A percentile compares a stretch with the other conserved stretches of the same genome.
Conservation (phyloP, 2,888 invertebrate genomes). For the Drosophila paranaensis region DNA sequence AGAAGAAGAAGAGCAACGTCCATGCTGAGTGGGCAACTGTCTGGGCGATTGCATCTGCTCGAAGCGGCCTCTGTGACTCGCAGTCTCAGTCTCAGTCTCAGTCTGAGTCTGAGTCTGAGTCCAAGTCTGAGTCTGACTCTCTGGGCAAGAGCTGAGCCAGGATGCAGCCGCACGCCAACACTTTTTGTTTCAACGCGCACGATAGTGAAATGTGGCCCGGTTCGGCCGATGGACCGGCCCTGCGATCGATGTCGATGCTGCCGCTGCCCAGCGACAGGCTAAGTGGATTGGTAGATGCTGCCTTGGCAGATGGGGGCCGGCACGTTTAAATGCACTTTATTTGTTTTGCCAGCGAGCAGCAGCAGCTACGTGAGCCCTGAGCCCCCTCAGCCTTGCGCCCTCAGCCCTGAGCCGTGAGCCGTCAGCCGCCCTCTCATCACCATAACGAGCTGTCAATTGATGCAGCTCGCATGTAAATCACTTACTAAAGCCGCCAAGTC, state of each 20-base stretch:
- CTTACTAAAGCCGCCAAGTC: constrained; percentile 33
- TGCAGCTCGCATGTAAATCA: constrained; percentile 58
- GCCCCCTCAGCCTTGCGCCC: constrained; percentile 29
- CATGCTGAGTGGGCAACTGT: constrained; percentile 64
- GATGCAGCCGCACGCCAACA: constrained; percentile 76
- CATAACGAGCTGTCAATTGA: constrained; percentile 64
- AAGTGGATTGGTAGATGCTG: constrained; percentile 68
- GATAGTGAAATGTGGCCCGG: constrained; percentile 67
- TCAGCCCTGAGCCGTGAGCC: constrained; percentile 22
- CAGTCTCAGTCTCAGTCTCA: constrained; percentile 31
- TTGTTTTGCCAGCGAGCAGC: constrained; percentile 53
- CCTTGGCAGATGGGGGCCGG: constrained; percentile 25
- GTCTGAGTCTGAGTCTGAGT: constrained; percentile 48
- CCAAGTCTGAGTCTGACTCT: constrained; percentile 53
- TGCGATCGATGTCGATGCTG: constrained; percentile 37
- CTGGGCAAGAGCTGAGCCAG: constrained; percentile 55
- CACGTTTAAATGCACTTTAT: constrained; percentile 69
- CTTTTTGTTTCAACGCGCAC: constrained; percentile 77
- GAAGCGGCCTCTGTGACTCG: constrained; percentile 59
- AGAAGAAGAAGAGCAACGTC: constrained; percentile 39
- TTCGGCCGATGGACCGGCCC: constrained; percentile 30
- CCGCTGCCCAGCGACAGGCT: constrained; percentile 67
- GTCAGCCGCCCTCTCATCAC: constrained; percentile 55
- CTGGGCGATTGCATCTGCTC: constrained; percentile 66
- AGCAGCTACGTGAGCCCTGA: constrained; percentile 17